phyloP scores from a whole-genome alignment of 2,888 invertebrate genomes.

The Yponomeuta cagnagella region DNA sequence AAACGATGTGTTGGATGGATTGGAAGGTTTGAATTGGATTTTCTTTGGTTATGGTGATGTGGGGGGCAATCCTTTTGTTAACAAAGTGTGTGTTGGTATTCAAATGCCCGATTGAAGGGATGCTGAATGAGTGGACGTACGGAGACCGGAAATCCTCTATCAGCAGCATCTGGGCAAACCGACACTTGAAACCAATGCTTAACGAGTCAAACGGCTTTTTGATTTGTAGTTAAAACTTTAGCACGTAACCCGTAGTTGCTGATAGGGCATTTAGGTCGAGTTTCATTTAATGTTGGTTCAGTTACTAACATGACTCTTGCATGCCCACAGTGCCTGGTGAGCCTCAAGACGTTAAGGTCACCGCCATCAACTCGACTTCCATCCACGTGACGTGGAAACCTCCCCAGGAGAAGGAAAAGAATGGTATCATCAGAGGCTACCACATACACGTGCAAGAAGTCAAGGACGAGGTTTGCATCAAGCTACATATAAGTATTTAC shows the following conservation, averaged over 20 bases:
- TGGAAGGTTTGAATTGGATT: slow-evolving; percentile 73
- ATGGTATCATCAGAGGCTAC: slow-evolving; percentile 97
- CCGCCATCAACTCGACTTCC: slow-evolving; percentile 95
- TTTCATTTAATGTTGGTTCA: slow-evolving; percentile 34
- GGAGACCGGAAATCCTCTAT: slow-evolving; percentile 66
- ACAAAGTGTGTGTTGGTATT: slow-evolving; percentile 82
- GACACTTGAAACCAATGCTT: neutral
- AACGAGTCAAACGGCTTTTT: slow-evolving; percentile 7
- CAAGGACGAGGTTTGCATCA: slow-evolving; percentile 82
- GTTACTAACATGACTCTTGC: slow-evolving; percentile 38
- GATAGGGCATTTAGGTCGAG: slow-evolving; percentile 72
- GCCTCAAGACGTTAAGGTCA: slow-evolving; percentile 93
- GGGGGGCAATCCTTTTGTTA: slow-evolving; percentile 64
- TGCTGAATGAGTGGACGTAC: slow-evolving; percentile 65
- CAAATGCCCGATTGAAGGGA: slow-evolving; percentile 78
- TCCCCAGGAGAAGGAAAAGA: slow-evolving; percentile 92
- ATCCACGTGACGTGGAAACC: slow-evolving; percentile 96
- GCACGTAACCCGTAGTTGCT: slow-evolving; percentile 71
- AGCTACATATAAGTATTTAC: neutral
- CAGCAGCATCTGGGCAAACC: slow-evolving; percentile 32
- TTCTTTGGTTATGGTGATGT: slow-evolving; percentile 72
- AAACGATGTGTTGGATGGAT: slow-evolving; percentile 60
- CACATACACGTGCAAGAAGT: slow-evolving; percentile 96
- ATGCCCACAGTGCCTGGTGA: slow-evolving; percentile 94
- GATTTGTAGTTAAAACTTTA: slow-evolving; percentile 42